Percentiles rank a stretch among this genome's conserved stretches.
Evolutionary conservation across 1,140 invertebrate species (phyloP).

Genomic region (Drosophila melanica): DNA sequence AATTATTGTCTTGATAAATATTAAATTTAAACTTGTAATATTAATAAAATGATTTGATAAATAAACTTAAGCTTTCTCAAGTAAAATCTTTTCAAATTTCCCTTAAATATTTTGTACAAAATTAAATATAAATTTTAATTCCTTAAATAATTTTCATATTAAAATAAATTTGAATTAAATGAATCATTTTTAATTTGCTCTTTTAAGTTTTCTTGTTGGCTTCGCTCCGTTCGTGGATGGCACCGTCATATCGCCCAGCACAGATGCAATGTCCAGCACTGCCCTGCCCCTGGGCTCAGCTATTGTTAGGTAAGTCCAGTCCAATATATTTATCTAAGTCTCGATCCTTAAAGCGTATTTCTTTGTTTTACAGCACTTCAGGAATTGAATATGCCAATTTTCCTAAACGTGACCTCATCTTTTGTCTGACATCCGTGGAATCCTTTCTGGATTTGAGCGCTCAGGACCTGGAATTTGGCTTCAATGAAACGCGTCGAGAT

Average conservation of each 20-base stretch:
- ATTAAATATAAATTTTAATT: no score
- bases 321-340: no score
- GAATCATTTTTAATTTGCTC: background rate
- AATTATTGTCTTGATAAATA: no score
- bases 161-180: background rate
- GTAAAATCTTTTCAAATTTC: no score
- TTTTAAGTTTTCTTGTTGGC: conserved; percentile 89
- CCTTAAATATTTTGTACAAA: no score
- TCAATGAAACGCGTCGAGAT: conserved; percentile 93
- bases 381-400: conserved; percentile 93
- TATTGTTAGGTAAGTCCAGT: conserved; percentile 74
- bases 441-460: conserved; percentile 91
- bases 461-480: conserved; percentile 91
- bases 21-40: no score
- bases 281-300: conserved; percentile 80
- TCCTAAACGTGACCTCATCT: conserved; percentile 90
- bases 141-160: background rate
- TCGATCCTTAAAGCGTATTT: conserved; percentile 1
- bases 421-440: conserved; percentile 90
- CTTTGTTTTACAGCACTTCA: conserved; percentile 84
- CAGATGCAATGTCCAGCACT: conserved; percentile 70
- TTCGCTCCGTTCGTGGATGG: conserved; percentile 96
- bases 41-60: no score
- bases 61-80: no score
- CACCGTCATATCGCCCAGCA: conserved; percentile 88